phyloP scores from a whole-genome alignment of 2,888 invertebrate species.

The Nephrotoma flavescens region DNA sequence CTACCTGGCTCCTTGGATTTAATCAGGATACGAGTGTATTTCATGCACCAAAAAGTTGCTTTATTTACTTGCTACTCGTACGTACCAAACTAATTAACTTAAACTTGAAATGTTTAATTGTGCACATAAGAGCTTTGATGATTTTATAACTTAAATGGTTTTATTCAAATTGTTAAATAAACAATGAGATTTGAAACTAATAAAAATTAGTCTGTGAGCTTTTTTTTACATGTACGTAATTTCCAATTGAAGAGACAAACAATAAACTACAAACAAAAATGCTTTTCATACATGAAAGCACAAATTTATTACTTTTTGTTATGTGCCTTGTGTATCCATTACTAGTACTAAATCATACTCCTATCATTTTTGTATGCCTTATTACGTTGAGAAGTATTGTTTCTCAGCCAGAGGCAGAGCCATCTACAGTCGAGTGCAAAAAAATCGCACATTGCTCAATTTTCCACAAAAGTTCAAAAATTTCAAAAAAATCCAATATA shows the following conservation, averaged over 20 bases:
- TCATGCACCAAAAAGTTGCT: background rate
- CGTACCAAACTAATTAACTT: background rate
- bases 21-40: background rate
- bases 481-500: too few relatives aligned
- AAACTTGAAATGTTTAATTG: background rate
- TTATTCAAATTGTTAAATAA: background rate
- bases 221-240: too few relatives aligned
- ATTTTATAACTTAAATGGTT: background rate
- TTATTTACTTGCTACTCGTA: background rate
- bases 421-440: too few relatives aligned
- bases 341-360: too few relatives aligned
- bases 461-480: too few relatives aligned
- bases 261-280: too few relatives aligned
- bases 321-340: background rate
- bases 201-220: background rate
- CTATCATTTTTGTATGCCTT: too few relatives aligned
- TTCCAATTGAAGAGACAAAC: too few relatives aligned
- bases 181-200: background rate
- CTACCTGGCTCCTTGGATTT: background rate
- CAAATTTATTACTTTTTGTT: background rate
- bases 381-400: too few relatives aligned
- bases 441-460: too few relatives aligned
- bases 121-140: background rate
- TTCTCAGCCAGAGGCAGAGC: too few relatives aligned
- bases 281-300: background rate